A percentile compares a stretch with the other conserved stretches of the same genome.
Evolutionary conservation across 2,797 vertebrate species (phyloP).

Genomic region (Vespertilio murinus): DNA sequence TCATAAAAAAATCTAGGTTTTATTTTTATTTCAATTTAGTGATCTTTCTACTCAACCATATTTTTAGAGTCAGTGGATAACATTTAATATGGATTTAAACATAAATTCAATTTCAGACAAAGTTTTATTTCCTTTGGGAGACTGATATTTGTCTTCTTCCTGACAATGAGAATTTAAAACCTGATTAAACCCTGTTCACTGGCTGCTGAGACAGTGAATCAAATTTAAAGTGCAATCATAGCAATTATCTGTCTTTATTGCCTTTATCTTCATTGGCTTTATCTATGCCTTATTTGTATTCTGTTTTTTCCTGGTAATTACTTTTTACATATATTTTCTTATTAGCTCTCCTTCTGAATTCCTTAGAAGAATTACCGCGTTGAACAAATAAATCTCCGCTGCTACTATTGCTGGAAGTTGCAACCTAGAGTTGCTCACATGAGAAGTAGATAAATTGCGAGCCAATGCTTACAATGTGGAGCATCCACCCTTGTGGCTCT

Average conservation of each 20-base stretch:
- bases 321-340: conserved; percentile 62
- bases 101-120: conserved; percentile 43
- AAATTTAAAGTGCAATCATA: conserved; percentile 63
- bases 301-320: conserved; percentile 64
- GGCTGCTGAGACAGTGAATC: conserved; percentile 50
- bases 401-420: not conserved
- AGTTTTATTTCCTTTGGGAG: conserved; percentile 42
- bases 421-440: not conserved
- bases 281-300: conserved; percentile 67
- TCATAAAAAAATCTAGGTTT: not conserved
- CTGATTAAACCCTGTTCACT: conserved; percentile 57
- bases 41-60: not conserved
- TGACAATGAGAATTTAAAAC: conserved; percentile 65
- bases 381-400: conserved; percentile 59
- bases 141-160: conserved; percentile 53
- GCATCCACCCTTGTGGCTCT: conserved; percentile 44
- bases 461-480: conserved; percentile 30
- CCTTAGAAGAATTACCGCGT: conserved; percentile 62
- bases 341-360: conserved; percentile 53
- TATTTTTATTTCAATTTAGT: conserved; percentile 27
- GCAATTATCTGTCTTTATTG: conserved; percentile 66
- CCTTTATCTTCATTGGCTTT: conserved; percentile 65
- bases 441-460: conserved; percentile 52
- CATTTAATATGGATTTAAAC: conserved; percentile 3
- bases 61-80: conserved; percentile 23